Evolutionary conservation across 2,888 invertebrate genomes (phyloP), one percentile per base, ranked within the genome.

Genomic region (Lamellibrachia satsuma): DNA sequence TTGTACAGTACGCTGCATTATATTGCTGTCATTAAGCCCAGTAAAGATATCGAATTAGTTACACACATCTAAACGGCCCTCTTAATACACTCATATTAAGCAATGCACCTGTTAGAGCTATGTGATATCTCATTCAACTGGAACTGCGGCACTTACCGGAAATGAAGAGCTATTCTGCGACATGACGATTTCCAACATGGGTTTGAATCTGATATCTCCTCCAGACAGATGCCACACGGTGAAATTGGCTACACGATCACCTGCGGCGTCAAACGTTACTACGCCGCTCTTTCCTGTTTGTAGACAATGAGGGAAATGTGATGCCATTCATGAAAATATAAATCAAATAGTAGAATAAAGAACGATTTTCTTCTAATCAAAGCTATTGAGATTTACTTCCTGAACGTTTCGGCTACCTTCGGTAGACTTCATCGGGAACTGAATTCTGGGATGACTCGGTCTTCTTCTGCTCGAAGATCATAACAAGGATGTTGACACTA

Each of bases 231-330:
- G 95, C 95, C 95, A 95, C 22, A 95, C 92, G 95, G 95, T 95
- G 92, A 95, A 95, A 92, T 95, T 95, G 52, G 95, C 95, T 52
- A 94, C 94, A 90, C 95, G 92, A 93, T 95, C 95, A 3, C 95
- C 95, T 92, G 95, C 95, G 27, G 92, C 91, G 92, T 95, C 95
- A 11, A 95, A 94, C 75, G 94, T 93, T 2, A 95, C 95, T 52
- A 92, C 94, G 3, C 95, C 95, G 0, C 95, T 95, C 52, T 95
- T 94, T 90, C 95, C 95, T 95, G 60, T 60, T n/a, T 51, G 6
- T 22, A 51, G 6, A 39, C 52, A 22, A 22, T 75, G 15, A 91
- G n/a, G 52, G 8, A 51, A 52, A 91, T 39, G 4, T 27, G 91
- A 52, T 90, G 39, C 39, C 39, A 39, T 39, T 39, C 39, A 39